Conservation (phyloP, 2,113 vertebrate genomes). For the Nematolebias whitei region DNA sequence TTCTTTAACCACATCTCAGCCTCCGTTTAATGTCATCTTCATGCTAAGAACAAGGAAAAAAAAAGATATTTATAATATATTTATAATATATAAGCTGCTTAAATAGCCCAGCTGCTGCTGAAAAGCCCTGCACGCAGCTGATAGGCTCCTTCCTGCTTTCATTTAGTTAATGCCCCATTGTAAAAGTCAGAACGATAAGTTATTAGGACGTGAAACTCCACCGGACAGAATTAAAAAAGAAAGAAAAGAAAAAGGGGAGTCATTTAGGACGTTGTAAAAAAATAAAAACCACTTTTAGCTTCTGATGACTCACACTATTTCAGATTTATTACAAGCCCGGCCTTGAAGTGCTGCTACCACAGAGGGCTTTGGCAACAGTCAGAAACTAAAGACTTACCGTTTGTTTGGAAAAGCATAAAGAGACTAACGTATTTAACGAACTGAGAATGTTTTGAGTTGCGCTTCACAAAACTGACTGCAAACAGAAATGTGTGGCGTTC, state of each 20-base stretch:
- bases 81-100: conserved; percentile 58
- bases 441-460: too few species aligned
- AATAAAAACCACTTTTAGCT: conserved; percentile 28
- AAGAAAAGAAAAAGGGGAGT: not conserved
- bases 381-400: too few species aligned
- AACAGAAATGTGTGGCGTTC: not conserved
- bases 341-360: not conserved
- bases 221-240: conserved; percentile 37
- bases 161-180: conserved; percentile 33
- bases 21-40: conserved; percentile 31
- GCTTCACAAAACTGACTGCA: not conserved
- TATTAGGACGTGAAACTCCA: conserved; percentile 35
- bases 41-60: conserved; percentile 18
- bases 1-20: conserved; percentile 29
- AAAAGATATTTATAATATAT: conserved; percentile 14
- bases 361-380: too few species aligned
- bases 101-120: conserved; percentile 43
- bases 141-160: conserved; percentile 33
- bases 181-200: conserved; percentile 46
- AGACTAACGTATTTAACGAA: too few species aligned
- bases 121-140: conserved; percentile 32
- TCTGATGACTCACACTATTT: conserved; percentile 44
- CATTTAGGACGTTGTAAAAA: conserved; percentile 10
- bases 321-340: conserved; percentile 17
- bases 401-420: too few species aligned